A percentile compares a stretch with the other conserved stretches of the same genome.
Conservation (phyloP, 1,140 invertebrate species). For the Cephus cinctus region DNA sequence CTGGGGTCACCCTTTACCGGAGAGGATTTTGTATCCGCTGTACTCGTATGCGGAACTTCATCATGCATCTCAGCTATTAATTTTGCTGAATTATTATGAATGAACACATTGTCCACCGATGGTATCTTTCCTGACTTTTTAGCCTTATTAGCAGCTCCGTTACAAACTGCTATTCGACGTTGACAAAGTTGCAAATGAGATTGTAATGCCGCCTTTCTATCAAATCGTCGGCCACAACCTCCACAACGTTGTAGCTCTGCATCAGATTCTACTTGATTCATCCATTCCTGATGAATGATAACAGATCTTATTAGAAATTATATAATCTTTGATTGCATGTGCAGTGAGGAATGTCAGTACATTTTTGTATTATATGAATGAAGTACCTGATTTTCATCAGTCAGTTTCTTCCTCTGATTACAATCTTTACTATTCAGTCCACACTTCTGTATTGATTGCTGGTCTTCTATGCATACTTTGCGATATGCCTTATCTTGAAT, state of each 20-base stretch:
- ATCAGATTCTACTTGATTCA: constrained; percentile 61
- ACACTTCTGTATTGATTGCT: no score
- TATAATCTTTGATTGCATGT: not conserved
- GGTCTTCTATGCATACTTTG: no score
- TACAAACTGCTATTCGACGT: constrained; percentile 40
- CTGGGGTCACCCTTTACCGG: no score
- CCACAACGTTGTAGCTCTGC: constrained; percentile 61
- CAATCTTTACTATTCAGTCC: constrained; percentile 32
- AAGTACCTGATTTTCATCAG: constrained; percentile 58
- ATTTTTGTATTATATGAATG: not conserved
- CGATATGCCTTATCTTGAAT: constrained; percentile 62
- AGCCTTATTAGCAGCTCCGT: constrained; percentile 18
- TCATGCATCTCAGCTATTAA: not conserved
- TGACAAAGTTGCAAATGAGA: constrained; percentile 61
- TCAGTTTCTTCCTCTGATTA: constrained; percentile 35
- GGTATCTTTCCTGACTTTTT: constrained; percentile 16
- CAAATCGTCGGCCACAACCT: constrained; percentile 68
- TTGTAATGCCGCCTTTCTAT: constrained; percentile 64
- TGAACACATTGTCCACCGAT: constrained; percentile 1
- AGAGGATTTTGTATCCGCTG: no score
- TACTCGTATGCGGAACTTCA: constrained; percentile 1
- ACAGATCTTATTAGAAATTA: not conserved
- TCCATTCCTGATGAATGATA: constrained; percentile 55
- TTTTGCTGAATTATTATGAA: not conserved
- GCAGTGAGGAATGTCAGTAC: not conserved